Evolutionary conservation across 2,888 invertebrate species (phyloP).

Genomic region (Ophioninae sp.): DNA sequence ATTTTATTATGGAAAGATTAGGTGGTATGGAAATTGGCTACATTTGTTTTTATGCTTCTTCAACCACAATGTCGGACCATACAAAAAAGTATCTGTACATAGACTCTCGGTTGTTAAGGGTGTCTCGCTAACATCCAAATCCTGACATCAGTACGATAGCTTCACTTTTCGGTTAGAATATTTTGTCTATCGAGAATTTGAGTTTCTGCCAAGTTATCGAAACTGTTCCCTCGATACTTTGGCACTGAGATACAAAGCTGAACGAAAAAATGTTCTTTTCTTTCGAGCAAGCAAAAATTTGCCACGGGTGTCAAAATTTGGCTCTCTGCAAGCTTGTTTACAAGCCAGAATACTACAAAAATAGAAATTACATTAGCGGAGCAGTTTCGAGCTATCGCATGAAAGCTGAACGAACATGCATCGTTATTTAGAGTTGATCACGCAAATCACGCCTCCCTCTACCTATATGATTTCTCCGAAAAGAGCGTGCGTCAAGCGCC

Average conservation of each 20-base stretch:
- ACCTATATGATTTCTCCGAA: background rate
- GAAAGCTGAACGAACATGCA: conserved; percentile 16
- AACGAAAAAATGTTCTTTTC: background rate
- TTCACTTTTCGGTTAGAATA: background rate
- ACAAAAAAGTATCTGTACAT: background rate
- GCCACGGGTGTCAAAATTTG: conserved; percentile 13
- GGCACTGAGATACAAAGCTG: background rate
- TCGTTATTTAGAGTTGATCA: background rate
- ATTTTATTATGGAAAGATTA: too few relatives aligned
- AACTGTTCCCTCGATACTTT: background rate
- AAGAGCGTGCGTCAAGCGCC: background rate
- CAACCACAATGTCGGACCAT: background rate
- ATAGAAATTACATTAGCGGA: conserved; percentile 28
- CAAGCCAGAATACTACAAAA: conserved; percentile 34
- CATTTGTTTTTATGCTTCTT: background rate
- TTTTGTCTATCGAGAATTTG: background rate
- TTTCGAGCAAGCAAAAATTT: background rate
- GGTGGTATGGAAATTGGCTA: background rate
- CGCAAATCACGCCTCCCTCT: background rate
- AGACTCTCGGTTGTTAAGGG: background rate
- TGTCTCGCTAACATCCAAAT: background rate
- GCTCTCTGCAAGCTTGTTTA: conserved; percentile 17
- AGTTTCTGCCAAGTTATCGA: background rate
- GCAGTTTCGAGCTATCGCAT: background rate
- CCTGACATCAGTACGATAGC: background rate